Percentiles rank a stretch among this genome's conserved stretches.
Evolutionary conservation across 2,888 invertebrate species (phyloP).

Genomic region (Ophraella communa): DNA sequence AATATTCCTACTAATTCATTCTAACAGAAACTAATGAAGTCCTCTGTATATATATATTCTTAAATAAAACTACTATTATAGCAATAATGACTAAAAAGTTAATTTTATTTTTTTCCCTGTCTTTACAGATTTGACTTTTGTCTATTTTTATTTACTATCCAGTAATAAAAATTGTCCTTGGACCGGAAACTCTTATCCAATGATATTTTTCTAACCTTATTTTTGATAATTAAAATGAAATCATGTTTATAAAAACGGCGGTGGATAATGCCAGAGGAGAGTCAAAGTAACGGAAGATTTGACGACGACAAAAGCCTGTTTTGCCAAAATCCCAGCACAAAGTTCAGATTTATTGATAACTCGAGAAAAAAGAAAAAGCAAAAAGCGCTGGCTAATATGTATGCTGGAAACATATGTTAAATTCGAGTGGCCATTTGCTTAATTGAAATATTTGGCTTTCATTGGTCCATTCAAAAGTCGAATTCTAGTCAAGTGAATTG

Average conservation of each 20-base stretch:
- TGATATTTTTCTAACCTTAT: background rate
- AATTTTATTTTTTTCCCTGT: too few species aligned
- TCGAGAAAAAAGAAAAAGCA: slow-evolving; percentile 39
- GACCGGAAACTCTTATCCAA: background rate
- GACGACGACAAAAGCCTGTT: slow-evolving; percentile 24
- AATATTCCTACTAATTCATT: too few species aligned
- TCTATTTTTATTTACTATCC: too few species aligned
- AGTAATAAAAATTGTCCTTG: too few species aligned
- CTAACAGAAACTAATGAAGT: too few species aligned
- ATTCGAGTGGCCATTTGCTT: slow-evolving; percentile 58
- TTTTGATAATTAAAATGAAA: background rate
- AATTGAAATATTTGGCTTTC: slow-evolving; percentile 59
- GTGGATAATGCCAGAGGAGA: background rate
- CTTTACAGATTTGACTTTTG: too few species aligned
- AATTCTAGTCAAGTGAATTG: slow-evolving; percentile 55
- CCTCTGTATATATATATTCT: too few species aligned
- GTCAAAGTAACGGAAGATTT: slow-evolving; percentile 8
- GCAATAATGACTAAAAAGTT: too few species aligned
- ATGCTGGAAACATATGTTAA: slow-evolving; percentile 51
- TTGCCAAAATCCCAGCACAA: slow-evolving; percentile 21
- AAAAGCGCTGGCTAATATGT: slow-evolving; percentile 31
- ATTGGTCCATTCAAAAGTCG: slow-evolving; percentile 57
- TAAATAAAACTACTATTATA: too few species aligned
- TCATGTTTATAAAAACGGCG: background rate
- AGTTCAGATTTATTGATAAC: slow-evolving; percentile 30